Evolutionary conservation across 2,888 invertebrate genomes (phyloP).

Genomic region (Andrena trimmerana): DNA sequence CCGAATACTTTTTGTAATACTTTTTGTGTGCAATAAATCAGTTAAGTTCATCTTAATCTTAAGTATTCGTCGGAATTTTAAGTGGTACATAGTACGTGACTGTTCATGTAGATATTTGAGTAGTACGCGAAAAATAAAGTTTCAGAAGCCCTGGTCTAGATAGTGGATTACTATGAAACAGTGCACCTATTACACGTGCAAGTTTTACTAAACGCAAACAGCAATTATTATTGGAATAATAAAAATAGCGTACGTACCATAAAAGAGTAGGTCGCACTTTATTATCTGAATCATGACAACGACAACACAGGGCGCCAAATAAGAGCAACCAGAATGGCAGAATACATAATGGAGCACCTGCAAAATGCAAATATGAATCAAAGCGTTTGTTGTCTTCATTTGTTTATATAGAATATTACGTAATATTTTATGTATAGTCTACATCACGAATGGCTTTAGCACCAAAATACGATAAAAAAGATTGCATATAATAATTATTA

Average conservation of each 20-base stretch:
- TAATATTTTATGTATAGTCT: no score
- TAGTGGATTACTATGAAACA: background rate
- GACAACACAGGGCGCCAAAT: conserved; percentile 79
- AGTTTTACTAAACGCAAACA: background rate
- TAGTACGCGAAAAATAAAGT: no score
- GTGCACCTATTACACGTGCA: background rate
- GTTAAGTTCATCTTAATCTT: no score
- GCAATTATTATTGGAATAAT: background rate
- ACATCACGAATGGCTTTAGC: no score
- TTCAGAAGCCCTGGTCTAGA: no score
- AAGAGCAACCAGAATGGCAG: conserved; percentile 79
- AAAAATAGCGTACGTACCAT: conserved; percentile 72
- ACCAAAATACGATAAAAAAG: no score
- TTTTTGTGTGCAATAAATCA: no score
- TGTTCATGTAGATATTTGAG: no score
- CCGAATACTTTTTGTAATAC: no score
- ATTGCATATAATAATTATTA: no score
- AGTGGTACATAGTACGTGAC: no score
- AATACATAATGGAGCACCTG: conserved; percentile 77
- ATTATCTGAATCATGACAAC: conserved; percentile 77
- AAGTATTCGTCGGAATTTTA: no score
- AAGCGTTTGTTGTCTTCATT: background rate
- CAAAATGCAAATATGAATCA: conserved; percentile 8
- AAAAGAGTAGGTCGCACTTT: conserved; percentile 79
- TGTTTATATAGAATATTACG: background rate